Evolutionary conservation across 1,140 invertebrate species (phyloP).

Genomic region (Caligus rogercresseyi): DNA sequence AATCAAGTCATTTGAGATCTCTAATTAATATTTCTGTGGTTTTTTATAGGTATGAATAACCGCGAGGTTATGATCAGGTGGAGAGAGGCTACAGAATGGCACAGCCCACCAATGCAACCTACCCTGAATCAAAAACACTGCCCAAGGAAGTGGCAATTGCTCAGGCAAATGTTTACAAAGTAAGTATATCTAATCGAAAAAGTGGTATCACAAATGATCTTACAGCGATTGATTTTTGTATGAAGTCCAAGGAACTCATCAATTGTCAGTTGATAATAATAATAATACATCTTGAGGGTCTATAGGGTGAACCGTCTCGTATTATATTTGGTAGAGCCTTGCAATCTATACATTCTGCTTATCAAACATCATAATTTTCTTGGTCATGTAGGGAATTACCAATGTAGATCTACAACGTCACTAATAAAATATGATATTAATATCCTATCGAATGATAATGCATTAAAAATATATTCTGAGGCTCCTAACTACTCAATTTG

Average conservation of each 20-base stretch:
- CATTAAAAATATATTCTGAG: too few relatives aligned
- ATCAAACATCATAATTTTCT: too few relatives aligned
- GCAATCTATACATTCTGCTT: too few relatives aligned
- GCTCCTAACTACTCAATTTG: too few relatives aligned
- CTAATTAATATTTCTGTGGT: slow-evolving; percentile 19
- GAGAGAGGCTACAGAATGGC: slow-evolving; percentile 46
- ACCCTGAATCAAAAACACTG: slow-evolving; percentile 18
- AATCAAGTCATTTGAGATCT: not conserved
- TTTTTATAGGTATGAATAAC: slow-evolving; percentile 57
- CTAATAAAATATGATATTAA: too few relatives aligned
- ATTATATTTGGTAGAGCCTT: too few relatives aligned
- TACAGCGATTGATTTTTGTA: not conserved
- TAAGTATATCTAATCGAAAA: not conserved
- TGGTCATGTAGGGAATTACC: too few relatives aligned
- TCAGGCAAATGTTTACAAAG: slow-evolving; percentile 19
- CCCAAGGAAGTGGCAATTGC: slow-evolving; percentile 14
- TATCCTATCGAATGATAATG: too few relatives aligned
- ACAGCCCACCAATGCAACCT: slow-evolving; percentile 26
- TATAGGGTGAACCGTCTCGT: too few relatives aligned
- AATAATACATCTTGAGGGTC: not conserved
- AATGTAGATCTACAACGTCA: too few relatives aligned
- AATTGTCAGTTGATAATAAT: not conserved
- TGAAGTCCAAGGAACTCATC: not conserved
- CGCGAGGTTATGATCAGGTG: slow-evolving; percentile 91
- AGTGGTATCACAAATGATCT: too few relatives aligned